phyloP scores from a whole-genome alignment of 1,140 invertebrate species.

The Bombus superbus region DNA sequence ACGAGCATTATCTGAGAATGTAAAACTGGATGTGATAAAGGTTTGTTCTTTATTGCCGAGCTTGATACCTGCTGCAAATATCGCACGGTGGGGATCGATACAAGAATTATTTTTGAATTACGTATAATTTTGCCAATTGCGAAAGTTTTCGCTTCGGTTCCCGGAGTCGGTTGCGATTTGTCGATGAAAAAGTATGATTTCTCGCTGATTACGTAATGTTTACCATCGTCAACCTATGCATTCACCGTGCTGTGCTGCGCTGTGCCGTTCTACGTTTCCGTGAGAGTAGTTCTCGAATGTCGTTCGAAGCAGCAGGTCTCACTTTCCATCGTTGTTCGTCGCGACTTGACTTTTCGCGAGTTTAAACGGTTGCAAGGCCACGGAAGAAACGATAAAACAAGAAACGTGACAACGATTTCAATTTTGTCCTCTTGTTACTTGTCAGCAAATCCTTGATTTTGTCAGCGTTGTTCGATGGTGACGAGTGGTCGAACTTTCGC shows the following conservation, averaged over 20 bases:
- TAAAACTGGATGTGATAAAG: too few relatives aligned
- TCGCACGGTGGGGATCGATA: too few relatives aligned
- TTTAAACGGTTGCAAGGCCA: background rate
- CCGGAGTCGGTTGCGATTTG: background rate
- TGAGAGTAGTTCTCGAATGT: constrained; percentile 6
- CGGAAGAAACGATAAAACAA: background rate
- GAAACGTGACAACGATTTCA: background rate
- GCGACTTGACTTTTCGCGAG: background rate
- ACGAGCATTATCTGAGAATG: too few relatives aligned
- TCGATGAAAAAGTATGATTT: constrained; percentile 36
- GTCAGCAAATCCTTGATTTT: background rate
- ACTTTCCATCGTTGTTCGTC: background rate
- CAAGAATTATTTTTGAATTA: too few relatives aligned
- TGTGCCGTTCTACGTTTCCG: background rate
- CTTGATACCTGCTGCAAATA: too few relatives aligned
- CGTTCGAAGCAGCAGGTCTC: background rate
- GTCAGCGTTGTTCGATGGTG: background rate
- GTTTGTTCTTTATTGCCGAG: too few relatives aligned
- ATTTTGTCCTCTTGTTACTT: background rate
- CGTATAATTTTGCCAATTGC: background rate
- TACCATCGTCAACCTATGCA: constrained; percentile 31
- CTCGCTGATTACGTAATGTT: constrained; percentile 43
- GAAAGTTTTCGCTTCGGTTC: background rate
- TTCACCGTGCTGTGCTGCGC: background rate
- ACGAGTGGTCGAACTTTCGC: background rate